These are phyloP conservation scores for Anodontia alba DNA, from an alignment of 2,888 invertebrate genomes.

Conservation along the genomic window DNA sequence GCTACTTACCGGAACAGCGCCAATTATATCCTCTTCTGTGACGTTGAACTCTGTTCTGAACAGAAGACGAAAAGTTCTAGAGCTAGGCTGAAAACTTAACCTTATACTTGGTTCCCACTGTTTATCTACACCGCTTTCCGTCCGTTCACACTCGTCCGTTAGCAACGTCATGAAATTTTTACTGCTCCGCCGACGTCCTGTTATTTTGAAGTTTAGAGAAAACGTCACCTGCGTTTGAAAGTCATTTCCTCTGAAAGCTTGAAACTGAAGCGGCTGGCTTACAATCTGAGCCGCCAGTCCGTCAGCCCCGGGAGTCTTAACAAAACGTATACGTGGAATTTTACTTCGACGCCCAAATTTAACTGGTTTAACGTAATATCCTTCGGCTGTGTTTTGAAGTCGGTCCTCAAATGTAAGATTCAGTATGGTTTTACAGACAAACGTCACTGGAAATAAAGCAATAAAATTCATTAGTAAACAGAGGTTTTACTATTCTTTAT, in stretches of 20 bases:
- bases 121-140: slow-evolving; percentile 27
- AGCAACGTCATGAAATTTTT: slow-evolving; percentile 44
- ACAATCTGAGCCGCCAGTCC: slow-evolving; percentile 51
- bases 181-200: slow-evolving; percentile 33
- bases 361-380: slow-evolving; percentile 45
- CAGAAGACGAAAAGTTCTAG: slow-evolving; percentile 35
- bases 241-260: slow-evolving; percentile 57
- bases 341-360: slow-evolving; percentile 33
- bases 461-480: no score
- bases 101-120: slow-evolving; percentile 46
- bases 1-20: slow-evolving; percentile 53
- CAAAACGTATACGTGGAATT: slow-evolving; percentile 47
- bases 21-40: slow-evolving; percentile 32
- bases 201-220: slow-evolving; percentile 53
- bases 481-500: no score
- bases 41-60: slow-evolving; percentile 44
- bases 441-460: slow-evolving; percentile 25
- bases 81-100: slow-evolving; percentile 47
- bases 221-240: slow-evolving; percentile 60
- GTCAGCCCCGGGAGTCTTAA: slow-evolving; percentile 39
- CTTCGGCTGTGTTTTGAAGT: slow-evolving; percentile 45
- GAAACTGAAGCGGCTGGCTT: slow-evolving; percentile 56
- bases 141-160: slow-evolving; percentile 47
- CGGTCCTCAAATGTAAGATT: slow-evolving; percentile 48
- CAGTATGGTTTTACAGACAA: slow-evolving; percentile 53